Evolutionary conservation across 2,113 vertebrate species (phyloP).

Genomic region (Gorsachius goisagi): DNA sequence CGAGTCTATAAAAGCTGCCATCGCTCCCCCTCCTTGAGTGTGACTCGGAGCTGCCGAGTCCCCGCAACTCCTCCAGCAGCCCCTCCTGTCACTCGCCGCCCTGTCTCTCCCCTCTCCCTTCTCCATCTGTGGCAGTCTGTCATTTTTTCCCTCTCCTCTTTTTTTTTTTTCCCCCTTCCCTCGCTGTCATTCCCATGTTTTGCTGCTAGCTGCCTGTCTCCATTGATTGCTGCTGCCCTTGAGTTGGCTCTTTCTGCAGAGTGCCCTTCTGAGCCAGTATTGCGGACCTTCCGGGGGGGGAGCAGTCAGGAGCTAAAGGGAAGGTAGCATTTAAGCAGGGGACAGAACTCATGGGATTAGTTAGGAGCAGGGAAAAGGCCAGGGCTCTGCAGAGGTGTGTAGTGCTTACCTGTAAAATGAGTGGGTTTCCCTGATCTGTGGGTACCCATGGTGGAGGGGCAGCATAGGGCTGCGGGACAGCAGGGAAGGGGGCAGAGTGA

Average conservation of each 20-base stretch:
- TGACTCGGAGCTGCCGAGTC: not conserved
- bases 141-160: not conserved
- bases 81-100: not conserved
- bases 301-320: not conserved
- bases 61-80: not conserved
- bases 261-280: not conserved
- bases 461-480: not conserved
- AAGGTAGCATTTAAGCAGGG: not conserved
- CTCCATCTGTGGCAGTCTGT: slow-evolving; percentile 27
- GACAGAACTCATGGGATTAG: not conserved
- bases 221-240: not conserved
- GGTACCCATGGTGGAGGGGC: not conserved
- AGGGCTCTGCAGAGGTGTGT: not conserved
- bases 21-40: not conserved
- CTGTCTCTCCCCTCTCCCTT: slow-evolving; percentile 13
- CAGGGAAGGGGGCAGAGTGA: not conserved
- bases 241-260: not conserved
- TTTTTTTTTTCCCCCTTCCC: not conserved
- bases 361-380: not conserved
- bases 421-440: not conserved
- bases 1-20: not conserved
- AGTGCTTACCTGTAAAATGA: not conserved
- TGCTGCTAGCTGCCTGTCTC: not conserved
- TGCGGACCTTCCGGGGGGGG: not conserved
- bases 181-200: not conserved